Conservation (phyloP, 2,797 vertebrate species). For the Hoplostethus mediterraneus region DNA sequence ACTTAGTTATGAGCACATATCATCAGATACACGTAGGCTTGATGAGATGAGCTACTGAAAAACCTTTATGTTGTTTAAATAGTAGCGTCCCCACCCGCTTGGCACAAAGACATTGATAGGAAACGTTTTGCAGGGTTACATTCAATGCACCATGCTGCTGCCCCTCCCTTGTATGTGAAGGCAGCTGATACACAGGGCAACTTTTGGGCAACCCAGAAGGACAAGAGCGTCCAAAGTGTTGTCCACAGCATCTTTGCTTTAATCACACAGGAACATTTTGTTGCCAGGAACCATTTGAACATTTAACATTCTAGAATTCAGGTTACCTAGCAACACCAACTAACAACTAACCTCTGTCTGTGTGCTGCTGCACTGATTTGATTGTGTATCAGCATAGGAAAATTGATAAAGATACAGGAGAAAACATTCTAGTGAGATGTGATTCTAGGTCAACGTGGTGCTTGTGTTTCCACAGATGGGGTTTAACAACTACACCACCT, state of each 20-base stretch:
- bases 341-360: not conserved
- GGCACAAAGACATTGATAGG: too few species aligned
- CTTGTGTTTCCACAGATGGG: too few species aligned
- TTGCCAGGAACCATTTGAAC: not conserved
- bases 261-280: not conserved
- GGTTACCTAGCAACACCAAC: not conserved
- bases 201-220: not conserved
- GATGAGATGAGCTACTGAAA: not conserved
- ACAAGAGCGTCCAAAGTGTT: not conserved
- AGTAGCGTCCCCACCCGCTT: too few species aligned
- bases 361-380: not conserved
- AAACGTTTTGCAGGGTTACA: not conserved
- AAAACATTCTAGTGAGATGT: too few species aligned
- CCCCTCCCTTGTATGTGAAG: not conserved
- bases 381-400: too few species aligned
- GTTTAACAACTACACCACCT: too few species aligned
- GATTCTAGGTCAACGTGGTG: too few species aligned
- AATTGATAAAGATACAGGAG: too few species aligned
- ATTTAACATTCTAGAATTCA: not conserved
- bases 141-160: not conserved
- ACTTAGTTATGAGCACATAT: not conserved
- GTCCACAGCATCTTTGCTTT: not conserved
- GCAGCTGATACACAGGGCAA: not conserved
- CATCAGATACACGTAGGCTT: not conserved
- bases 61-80: not conserved